phyloP scores from a whole-genome alignment of 2,113 vertebrate genomes.

The Ciconia stormi region DNA sequence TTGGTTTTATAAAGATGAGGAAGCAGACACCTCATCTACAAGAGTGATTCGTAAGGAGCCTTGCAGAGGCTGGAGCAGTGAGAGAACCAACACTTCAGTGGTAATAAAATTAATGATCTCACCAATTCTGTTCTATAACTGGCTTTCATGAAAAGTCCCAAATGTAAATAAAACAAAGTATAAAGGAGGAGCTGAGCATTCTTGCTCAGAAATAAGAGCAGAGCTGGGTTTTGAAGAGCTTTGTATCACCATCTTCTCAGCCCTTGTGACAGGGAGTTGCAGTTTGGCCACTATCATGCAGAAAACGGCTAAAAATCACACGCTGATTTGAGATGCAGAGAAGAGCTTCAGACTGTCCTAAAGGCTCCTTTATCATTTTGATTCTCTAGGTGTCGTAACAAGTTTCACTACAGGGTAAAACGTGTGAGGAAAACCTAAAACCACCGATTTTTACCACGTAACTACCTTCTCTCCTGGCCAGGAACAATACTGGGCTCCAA shows the following conservation, averaged over 20 bases:
- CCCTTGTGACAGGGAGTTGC: not conserved
- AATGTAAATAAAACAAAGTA: not conserved
- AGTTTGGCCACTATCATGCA: not conserved
- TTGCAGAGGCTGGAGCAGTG: fast-evolving
- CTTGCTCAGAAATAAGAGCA: not conserved
- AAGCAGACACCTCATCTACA: not conserved
- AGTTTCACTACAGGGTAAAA: not conserved
- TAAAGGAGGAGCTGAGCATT: not conserved
- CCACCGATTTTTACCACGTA: fast-evolving
- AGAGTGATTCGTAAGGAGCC: not conserved
- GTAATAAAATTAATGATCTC: not conserved
- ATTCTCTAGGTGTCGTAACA: not conserved
- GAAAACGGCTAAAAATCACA: not conserved
- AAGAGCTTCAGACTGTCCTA: not conserved
- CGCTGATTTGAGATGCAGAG: not conserved
- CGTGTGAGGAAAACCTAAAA: not conserved
- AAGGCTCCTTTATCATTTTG: not conserved
- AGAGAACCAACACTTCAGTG: not conserved
- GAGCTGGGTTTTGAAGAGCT: not conserved
- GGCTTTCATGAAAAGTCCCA: not conserved
- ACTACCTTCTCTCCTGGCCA: not conserved
- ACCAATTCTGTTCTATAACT: not conserved
- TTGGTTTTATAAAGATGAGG: not conserved
- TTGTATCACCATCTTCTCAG: not conserved
- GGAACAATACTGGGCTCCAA: not conserved